phyloP scores from a whole-genome alignment of 2,888 invertebrate species.

The Xanthostigma xanthostigma region DNA sequence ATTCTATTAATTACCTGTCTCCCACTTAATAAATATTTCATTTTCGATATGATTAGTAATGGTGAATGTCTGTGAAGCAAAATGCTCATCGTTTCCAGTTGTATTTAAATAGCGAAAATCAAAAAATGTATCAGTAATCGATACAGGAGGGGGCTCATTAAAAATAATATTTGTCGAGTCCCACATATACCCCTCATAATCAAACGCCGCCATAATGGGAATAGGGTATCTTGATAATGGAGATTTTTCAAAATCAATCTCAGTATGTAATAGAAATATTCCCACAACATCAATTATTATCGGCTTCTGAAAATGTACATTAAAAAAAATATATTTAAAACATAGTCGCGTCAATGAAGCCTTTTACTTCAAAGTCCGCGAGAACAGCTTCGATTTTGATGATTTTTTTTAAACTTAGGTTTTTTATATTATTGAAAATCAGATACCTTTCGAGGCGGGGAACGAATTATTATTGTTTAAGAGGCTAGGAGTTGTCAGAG shows the following conservation, averaged over 20 bases:
- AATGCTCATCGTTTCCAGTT: slow-evolving; percentile 4
- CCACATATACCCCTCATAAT: background rate
- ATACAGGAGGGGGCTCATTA: too few relatives aligned
- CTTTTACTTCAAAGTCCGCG: too few relatives aligned
- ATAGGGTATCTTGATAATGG: background rate
- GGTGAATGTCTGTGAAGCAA: slow-evolving; percentile 14
- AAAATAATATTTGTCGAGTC: background rate
- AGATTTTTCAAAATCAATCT: background rate
- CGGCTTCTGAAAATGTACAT: slow-evolving; percentile 3
- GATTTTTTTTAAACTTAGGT: too few relatives aligned
- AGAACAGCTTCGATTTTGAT: too few relatives aligned
- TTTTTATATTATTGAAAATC: too few relatives aligned
- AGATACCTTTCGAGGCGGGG: too few relatives aligned
- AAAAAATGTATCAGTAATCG: too few relatives aligned
- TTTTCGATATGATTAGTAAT: slow-evolving; percentile 17
- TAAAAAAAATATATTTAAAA: too few relatives aligned
- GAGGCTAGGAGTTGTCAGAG: too few relatives aligned
- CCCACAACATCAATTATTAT: background rate
- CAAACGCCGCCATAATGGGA: background rate
- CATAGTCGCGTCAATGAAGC: too few relatives aligned
- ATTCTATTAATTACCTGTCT: slow-evolving; percentile 14
- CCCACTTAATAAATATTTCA: slow-evolving; percentile 18
- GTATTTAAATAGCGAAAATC: too few relatives aligned
- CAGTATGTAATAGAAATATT: background rate
- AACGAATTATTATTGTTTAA: too few relatives aligned